phyloP scores from a whole-genome alignment of 1,140 invertebrate genomes.

The Neodiprion fabricii region DNA sequence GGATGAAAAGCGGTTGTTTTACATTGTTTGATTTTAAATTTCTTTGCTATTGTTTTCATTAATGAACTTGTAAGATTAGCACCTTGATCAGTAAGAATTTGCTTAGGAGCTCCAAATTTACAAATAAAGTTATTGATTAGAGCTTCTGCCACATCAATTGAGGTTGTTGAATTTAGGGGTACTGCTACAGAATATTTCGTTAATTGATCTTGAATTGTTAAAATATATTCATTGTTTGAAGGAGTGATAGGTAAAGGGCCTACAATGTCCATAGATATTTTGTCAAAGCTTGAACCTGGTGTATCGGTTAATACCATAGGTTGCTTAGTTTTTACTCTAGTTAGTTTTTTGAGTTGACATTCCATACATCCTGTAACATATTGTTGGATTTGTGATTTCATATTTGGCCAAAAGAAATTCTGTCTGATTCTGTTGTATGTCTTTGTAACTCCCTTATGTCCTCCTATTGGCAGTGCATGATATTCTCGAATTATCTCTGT shows the following conservation, averaged over 20 bases:
- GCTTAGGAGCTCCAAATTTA: slow-evolving; percentile 36
- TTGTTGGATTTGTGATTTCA: slow-evolving; percentile 30
- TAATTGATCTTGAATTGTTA: slow-evolving; percentile 38
- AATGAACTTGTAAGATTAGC: slow-evolving; percentile 34
- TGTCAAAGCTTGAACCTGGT: no score
- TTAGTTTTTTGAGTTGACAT: slow-evolving; percentile 32
- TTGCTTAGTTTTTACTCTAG: no score
- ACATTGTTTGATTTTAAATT: background rate
- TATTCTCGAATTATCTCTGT: no score
- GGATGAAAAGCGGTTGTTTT: background rate
- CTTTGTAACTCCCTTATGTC: slow-evolving; percentile 34
- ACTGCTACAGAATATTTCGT: slow-evolving; percentile 34
- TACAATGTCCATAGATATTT: background rate
- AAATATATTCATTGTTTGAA: slow-evolving; percentile 15
- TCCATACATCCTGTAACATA: slow-evolving; percentile 24
- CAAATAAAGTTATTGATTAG: slow-evolving; percentile 29
- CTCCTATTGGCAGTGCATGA: slow-evolving; percentile 18
- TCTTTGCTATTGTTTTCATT: slow-evolving; percentile 22
- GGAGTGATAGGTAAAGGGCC: slow-evolving; percentile 22
- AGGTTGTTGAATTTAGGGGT: slow-evolving; percentile 28
- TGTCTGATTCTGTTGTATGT: slow-evolving; percentile 24
- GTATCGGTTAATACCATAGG: no score
- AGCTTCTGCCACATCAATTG: slow-evolving; percentile 20
- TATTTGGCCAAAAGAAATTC: slow-evolving; percentile 27
- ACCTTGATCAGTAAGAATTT: slow-evolving; percentile 42